A percentile compares a stretch with the other conserved stretches of the same genome.
phyloP scores from a whole-genome alignment of 2,797 vertebrate genomes.

The Squalus acanthias region DNA sequence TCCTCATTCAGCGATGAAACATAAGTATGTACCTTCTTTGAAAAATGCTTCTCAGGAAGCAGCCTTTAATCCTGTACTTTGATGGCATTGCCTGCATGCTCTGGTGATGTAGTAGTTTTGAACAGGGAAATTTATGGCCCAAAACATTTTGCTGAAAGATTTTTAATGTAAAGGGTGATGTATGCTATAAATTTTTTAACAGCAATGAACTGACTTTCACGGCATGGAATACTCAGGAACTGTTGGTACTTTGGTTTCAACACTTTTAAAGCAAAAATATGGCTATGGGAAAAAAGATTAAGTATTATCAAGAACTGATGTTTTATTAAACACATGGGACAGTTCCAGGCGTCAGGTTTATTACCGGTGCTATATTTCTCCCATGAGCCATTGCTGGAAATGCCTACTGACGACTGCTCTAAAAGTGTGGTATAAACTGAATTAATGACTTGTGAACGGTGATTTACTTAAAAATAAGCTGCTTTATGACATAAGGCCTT shows the following conservation, averaged over 20 bases:
- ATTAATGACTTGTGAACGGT: conserved; percentile 25
- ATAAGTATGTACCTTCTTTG: not conserved
- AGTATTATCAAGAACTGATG: not conserved
- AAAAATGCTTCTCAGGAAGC: conserved; percentile 4
- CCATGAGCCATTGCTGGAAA: conserved; percentile 4
- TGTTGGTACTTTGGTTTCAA: not conserved
- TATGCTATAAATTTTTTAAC: conserved; percentile 17
- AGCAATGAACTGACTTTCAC: not conserved
- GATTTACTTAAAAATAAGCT: conserved; percentile 20
- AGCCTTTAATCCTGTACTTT: not conserved
- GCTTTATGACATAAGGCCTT: not conserved
- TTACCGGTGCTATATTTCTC: not conserved
- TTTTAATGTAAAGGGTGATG: not conserved
- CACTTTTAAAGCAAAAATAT: conserved; percentile 24
- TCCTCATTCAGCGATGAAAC: not conserved
- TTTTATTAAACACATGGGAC: conserved; percentile 20
- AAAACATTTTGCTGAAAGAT: conserved; percentile 28
- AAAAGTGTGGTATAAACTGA: not conserved
- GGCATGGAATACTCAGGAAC: not conserved
- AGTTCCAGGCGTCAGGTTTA: not conserved
- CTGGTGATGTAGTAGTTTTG: not conserved
- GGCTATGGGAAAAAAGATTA: not conserved
- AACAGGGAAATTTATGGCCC: not conserved
- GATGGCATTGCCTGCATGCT: not conserved
- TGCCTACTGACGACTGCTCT: not conserved